Conservation (phyloP, 2,113 vertebrate genomes). For the Montifringilla adamsi region DNA sequence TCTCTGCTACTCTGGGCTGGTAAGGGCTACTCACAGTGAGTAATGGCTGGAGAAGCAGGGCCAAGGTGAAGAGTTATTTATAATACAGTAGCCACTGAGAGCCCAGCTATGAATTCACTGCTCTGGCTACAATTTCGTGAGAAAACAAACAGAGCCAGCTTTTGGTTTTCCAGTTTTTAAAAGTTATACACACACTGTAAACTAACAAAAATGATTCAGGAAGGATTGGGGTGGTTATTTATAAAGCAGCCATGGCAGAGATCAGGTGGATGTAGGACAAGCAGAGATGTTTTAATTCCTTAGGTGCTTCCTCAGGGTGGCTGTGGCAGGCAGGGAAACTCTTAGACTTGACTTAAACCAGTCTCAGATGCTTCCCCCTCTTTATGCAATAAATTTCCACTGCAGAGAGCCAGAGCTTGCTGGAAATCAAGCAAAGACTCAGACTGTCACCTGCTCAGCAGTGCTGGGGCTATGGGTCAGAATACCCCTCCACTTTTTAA, state of each 20-base stretch:
- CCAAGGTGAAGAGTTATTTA: conserved; percentile 56
- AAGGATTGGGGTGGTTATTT: not conserved
- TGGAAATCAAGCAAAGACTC: not conserved
- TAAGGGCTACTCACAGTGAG: not conserved
- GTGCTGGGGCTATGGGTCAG: not conserved
- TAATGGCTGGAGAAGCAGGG: conserved; percentile 18
- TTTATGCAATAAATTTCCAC: not conserved
- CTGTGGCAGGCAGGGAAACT: not conserved
- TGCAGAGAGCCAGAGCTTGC: not conserved
- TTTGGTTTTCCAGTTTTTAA: not conserved
- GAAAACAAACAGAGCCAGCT: conserved; percentile 29
- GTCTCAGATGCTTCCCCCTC: not conserved
- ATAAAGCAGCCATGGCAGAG: not conserved
- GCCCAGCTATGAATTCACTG: conserved; percentile 48
- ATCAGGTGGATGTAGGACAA: not conserved
- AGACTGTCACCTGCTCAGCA: conserved; percentile 11
- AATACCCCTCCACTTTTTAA: not conserved
- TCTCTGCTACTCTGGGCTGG: not conserved
- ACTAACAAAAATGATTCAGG: not conserved
- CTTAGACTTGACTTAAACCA: not conserved
- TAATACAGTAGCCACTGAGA: conserved; percentile 44
- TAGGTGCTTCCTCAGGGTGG: not conserved
- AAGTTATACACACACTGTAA: not conserved
- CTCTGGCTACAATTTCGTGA: conserved; percentile 36
- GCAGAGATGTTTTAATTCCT: not conserved